These are phyloP conservation scores for Drosophila virilis DNA, from an alignment of 1,140 invertebrate genomes.

Conservation along the genomic window DNA sequence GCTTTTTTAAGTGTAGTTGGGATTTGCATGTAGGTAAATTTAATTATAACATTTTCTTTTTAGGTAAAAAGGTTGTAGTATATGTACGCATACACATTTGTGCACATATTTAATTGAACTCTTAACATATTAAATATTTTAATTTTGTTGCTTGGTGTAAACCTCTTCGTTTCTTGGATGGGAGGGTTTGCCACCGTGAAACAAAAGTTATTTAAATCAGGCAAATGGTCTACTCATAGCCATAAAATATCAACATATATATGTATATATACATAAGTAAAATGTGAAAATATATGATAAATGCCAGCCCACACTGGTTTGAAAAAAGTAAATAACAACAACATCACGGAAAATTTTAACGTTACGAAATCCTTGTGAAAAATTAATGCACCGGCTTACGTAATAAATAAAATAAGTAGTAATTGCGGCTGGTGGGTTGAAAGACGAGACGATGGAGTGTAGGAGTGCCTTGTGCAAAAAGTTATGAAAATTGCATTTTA, in stretches of 20 bases:
- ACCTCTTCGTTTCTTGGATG: conserved; percentile 43
- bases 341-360: conserved; percentile 38
- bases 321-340: conserved; percentile 53
- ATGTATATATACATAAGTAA: conserved; percentile 31
- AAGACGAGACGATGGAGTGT: conserved; percentile 1
- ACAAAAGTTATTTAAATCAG: conserved; percentile 75
- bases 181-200: conserved; percentile 30
- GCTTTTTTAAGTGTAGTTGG: not conserved
- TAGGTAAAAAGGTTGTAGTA: not conserved
- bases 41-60: too few relatives aligned
- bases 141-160: conserved; percentile 22
- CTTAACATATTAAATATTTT: not conserved
- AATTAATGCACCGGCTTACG: conserved; percentile 76
- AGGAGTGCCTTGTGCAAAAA: conserved; percentile 66
- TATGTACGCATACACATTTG: not conserved
- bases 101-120: not conserved
- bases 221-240: conserved; percentile 54
- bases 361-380: conserved; percentile 68
- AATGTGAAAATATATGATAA: conserved; percentile 43
- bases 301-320: conserved; percentile 44
- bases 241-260: conserved; percentile 45
- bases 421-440: conserved; percentile 59
- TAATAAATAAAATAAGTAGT: conserved; percentile 82
- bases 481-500: conserved; percentile 83
- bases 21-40: too few relatives aligned